These are phyloP conservation scores for Parnassius orleans DNA, from an alignment of 2,888 invertebrate species.

Conservation along the genomic window DNA sequence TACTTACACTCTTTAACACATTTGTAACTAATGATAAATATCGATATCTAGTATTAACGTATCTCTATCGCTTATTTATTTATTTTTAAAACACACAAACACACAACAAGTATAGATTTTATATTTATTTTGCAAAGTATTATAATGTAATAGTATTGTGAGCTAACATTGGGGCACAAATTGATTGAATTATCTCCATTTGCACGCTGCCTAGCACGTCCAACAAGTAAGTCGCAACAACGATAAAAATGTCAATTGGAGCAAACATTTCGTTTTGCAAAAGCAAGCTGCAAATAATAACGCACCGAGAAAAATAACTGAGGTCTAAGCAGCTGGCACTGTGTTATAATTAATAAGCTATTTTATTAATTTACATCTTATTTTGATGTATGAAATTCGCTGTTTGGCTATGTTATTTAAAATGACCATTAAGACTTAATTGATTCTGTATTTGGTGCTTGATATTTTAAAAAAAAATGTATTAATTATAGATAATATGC, in stretches of 20 bases:
- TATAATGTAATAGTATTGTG: not conserved
- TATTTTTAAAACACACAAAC: not conserved
- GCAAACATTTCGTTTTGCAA: constrained; percentile 26
- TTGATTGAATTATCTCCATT: constrained; percentile 44
- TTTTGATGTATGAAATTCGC: no score
- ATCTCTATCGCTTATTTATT: not conserved
- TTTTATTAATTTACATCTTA: no score
- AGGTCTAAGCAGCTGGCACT: constrained; percentile 5
- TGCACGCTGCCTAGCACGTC: constrained; percentile 82
- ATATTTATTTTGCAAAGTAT: not conserved
- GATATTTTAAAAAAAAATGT: no score
- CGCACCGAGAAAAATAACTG: constrained; percentile 24
- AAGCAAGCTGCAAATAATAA: constrained; percentile 16
- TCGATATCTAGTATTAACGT: no score
- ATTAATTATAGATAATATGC: no score
- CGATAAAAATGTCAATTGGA: constrained; percentile 26
- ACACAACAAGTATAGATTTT: not conserved
- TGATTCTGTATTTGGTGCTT: no score
- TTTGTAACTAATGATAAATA: no score
- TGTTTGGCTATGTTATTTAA: no score
- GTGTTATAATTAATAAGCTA: not conserved
- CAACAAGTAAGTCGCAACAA: constrained; percentile 81
- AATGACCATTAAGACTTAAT: no score
- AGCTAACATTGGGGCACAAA: constrained; percentile 8
- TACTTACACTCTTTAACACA: no score